Percentiles rank a stretch among this genome's conserved stretches.
These are phyloP conservation scores for Tyto alba DNA, from an alignment of 2,113 vertebrate species.

Conservation along the genomic window DNA sequence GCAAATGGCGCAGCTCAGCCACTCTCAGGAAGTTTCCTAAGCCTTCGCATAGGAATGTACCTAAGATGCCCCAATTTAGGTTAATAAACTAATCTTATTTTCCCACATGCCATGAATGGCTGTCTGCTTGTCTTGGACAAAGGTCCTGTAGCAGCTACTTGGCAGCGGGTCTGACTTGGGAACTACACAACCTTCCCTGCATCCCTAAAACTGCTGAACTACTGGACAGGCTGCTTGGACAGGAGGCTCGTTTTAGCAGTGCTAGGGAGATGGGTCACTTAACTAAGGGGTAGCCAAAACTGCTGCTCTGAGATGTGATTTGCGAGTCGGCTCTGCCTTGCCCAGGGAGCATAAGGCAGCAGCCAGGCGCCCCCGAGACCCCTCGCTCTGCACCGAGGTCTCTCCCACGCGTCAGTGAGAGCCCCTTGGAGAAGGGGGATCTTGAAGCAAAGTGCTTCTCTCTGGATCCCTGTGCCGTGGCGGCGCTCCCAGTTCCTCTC, in stretches of 20 bases:
- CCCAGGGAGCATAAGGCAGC: accelerated
- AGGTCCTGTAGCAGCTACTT: neutral
- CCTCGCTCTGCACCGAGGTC: accelerated
- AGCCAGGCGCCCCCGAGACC: accelerated
- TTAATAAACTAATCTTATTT: conserved; percentile 51
- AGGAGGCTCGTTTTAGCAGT: neutral
- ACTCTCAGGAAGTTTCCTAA: neutral
- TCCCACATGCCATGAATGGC: neutral
- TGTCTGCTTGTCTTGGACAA: neutral
- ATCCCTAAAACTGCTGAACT: neutral
- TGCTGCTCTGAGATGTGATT: neutral
- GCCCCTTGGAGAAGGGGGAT: neutral
- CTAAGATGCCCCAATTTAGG: neutral
- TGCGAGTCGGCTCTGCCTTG: neutral
- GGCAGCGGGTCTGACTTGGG: neutral
- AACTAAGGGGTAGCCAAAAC: neutral
- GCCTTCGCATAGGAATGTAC: conserved; percentile 23
- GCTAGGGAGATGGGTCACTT: neutral
- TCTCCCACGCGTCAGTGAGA: accelerated
- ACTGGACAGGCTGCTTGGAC: neutral
- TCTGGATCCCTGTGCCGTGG: neutral
- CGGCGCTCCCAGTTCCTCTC: neutral
- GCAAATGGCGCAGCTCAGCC: neutral
- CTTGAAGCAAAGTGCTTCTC: neutral
- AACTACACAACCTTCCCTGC: neutral